Conservation (phyloP, 2,888 invertebrate genomes). For the Tetranychus piercei region DNA sequence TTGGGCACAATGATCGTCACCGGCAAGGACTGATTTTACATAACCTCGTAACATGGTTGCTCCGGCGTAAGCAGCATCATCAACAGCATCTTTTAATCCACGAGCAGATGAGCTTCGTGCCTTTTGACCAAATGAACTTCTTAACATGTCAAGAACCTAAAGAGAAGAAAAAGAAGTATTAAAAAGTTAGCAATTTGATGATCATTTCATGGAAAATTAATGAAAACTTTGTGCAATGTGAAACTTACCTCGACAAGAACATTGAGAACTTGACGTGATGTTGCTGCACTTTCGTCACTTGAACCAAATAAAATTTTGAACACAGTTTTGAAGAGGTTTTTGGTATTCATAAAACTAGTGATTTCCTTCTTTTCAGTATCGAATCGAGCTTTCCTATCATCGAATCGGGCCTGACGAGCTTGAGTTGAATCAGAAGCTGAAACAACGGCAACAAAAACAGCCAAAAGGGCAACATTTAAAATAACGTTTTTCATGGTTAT, state of each 20-base stretch:
- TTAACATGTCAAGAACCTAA: slow-evolving; percentile 58
- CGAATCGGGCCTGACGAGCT: slow-evolving; percentile 15
- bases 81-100: slow-evolving; percentile 55
- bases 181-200: background rate
- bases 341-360: slow-evolving; percentile 26
- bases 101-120: slow-evolving; percentile 54
- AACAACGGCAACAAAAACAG: background rate
- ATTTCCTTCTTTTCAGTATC: slow-evolving; percentile 27
- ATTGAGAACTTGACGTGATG: slow-evolving; percentile 27
- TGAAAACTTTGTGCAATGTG: background rate
- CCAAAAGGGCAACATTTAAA: background rate
- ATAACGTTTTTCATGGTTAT: background rate
- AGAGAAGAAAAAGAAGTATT: background rate
- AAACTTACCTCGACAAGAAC: slow-evolving; percentile 23
- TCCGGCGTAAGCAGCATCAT: slow-evolving; percentile 70
- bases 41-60: slow-evolving; percentile 67
- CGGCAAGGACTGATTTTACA: slow-evolving; percentile 52
- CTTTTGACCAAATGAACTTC: slow-evolving; percentile 78
- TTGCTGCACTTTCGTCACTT: slow-evolving; percentile 27
- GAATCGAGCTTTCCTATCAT: slow-evolving; percentile 21
- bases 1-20: slow-evolving; percentile 63
- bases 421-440: background rate
- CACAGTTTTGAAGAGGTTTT: slow-evolving; percentile 27
- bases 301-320: slow-evolving; percentile 27
- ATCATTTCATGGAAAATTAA: background rate